Percentiles rank a stretch among this genome's conserved stretches.
Evolutionary conservation across 1,140 invertebrate genomes (phyloP).

Genomic region (Calephelis nemesis): DNA sequence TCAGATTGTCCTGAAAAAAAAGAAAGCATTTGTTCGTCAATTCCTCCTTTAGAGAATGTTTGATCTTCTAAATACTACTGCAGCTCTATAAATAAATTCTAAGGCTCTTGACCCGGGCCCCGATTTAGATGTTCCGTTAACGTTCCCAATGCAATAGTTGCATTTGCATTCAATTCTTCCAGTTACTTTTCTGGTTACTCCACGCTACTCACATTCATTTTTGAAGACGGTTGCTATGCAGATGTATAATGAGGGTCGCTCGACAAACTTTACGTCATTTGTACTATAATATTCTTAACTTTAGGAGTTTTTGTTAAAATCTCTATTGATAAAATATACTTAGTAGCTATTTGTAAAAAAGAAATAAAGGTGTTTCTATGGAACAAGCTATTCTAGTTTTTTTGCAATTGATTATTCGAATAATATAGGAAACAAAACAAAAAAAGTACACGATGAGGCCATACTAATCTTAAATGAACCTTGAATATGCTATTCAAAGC

Average conservation of each 20-base stretch:
- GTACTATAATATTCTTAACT: background rate
- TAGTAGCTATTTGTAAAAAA: too few relatives aligned
- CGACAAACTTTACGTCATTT: background rate
- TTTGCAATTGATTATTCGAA: too few relatives aligned
- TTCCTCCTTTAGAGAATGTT: background rate
- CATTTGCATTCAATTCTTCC: slow-evolving; percentile 49
- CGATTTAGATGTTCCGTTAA: slow-evolving; percentile 47
- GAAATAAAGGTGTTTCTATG: too few relatives aligned
- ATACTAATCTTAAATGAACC: slow-evolving; percentile 59
- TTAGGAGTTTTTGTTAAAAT: background rate
- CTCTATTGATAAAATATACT: too few relatives aligned
- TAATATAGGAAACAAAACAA: slow-evolving; percentile 48
- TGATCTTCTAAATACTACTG: slow-evolving; percentile 1
- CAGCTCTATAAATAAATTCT: slow-evolving; percentile 2
- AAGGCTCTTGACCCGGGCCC: slow-evolving; percentile 41
- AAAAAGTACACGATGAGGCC: slow-evolving; percentile 57
- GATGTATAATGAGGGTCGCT: slow-evolving; percentile 29
- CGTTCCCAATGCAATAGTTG: slow-evolving; percentile 54
- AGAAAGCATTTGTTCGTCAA: slow-evolving; percentile 42
- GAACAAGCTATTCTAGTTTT: too few relatives aligned
- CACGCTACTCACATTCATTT: slow-evolving; percentile 51
- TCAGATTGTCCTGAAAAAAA: slow-evolving; percentile 86
- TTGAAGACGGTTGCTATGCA: slow-evolving; percentile 49
- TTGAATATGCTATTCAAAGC: slow-evolving; percentile 73
- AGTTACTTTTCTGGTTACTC: slow-evolving; percentile 63